phyloP scores from a whole-genome alignment of 2,888 invertebrate species.

The Stomorhina lunata region DNA sequence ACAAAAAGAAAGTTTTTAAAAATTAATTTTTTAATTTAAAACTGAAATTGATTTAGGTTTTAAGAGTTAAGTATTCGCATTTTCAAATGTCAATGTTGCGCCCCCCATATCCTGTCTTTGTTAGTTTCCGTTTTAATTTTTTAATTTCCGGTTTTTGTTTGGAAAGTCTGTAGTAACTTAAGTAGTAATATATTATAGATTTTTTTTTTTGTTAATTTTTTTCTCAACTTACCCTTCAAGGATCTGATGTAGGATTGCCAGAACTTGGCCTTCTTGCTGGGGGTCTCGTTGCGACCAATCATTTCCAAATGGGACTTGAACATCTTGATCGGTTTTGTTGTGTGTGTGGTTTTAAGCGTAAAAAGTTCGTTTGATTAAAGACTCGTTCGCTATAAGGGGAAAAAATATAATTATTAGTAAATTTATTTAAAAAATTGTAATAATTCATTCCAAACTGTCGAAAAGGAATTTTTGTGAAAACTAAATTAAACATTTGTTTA shows the following conservation, averaged over 20 bases:
- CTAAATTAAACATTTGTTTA: too few relatives aligned
- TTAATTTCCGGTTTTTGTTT: too few relatives aligned
- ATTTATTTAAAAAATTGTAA: not conserved
- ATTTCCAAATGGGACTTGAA: slow-evolving; percentile 95
- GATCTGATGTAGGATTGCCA: slow-evolving; percentile 96
- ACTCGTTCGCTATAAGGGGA: slow-evolving; percentile 86
- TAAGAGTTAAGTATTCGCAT: too few relatives aligned
- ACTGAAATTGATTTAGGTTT: too few relatives aligned
- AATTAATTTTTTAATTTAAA: too few relatives aligned
- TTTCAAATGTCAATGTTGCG: too few relatives aligned
- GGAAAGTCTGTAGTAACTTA: too few relatives aligned
- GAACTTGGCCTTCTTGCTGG: slow-evolving; percentile 95
- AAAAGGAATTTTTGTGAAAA: too few relatives aligned
- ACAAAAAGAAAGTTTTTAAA: too few relatives aligned
- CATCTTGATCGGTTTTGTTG: slow-evolving; percentile 84
- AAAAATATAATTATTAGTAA: slow-evolving; percentile 10
- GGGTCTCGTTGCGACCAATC: slow-evolving; percentile 95
- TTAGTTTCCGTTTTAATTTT: too few relatives aligned
- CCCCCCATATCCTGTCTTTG: too few relatives aligned
- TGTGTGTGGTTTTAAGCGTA: slow-evolving; percentile 67
- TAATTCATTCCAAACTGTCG: not conserved
- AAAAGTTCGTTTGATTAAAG: slow-evolving; percentile 78
- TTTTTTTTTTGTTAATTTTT: not conserved
- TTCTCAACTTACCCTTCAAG: slow-evolving; percentile 87
- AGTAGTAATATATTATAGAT: not conserved